Evolutionary conservation across 2,797 vertebrate genomes (phyloP), one percentile per base, ranked within the genome.

Genomic region (Dicrostonyx torquatus): DNA sequence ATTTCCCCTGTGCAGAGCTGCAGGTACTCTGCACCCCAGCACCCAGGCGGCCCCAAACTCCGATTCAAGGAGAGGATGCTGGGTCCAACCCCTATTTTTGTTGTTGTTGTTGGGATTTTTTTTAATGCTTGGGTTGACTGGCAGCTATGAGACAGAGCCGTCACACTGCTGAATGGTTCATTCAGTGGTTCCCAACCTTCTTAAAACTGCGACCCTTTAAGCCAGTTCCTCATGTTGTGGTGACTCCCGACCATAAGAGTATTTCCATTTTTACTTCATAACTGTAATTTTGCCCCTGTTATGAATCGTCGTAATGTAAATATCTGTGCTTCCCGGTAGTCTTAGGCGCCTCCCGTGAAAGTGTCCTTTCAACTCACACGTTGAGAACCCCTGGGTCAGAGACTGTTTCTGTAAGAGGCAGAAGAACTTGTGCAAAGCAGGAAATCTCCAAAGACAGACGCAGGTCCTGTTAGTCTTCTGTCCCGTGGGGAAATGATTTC

Each of bases 1-100:
- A 95, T 97, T 88, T 75, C 96, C 96, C 94, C 72, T 70, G 48
- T 26, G 3, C 45, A 3, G 48, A 50, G 60, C 29, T 64, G 66
- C n/a, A 3, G 50, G 48, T 37, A 11, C 50, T 94, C 83, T 87
- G 50, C 26, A 20, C 17, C 50, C 18, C 60, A 48, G 4, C n/a
- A 72, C 50, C 18, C 85, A 87, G 37, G 53, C 50, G 4, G 22
- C 22, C 48, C 45, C 84, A 86, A 26, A 37, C 83, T 70, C 64
- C 4, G 34, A 53, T 26, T 62, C 68, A 53, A 43, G 72, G 20
- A 64, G 20, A 58, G 20, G 22, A 37, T 64, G 73, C 72, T 64
- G 87, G 29, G 43, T 26, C 43, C 87, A 50, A 24, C 55, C 40
- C 20, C 18, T 84, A 40, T 11, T 43, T 62, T 45, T 62, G 22